Evolutionary conservation across 2,113 vertebrate genomes (phyloP).

Genomic region (Grallaria varia): DNA sequence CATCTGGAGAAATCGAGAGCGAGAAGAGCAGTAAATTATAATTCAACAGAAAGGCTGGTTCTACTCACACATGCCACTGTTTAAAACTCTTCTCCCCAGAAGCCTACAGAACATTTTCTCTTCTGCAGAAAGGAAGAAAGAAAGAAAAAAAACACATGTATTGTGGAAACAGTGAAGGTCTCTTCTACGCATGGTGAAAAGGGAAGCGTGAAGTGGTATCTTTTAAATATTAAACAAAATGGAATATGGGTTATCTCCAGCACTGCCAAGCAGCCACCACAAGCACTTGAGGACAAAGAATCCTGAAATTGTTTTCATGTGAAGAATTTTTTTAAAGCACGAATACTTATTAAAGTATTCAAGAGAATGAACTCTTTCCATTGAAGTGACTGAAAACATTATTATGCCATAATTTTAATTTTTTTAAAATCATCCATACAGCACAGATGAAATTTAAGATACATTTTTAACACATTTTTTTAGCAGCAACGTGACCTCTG

Average conservation of each 20-base stretch:
- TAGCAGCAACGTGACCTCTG: not conserved
- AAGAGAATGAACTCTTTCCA: not conserved
- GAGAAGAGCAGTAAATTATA: not conserved
- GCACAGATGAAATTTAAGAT: not conserved
- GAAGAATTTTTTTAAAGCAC: not conserved
- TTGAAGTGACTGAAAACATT: not conserved
- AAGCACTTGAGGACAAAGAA: not conserved
- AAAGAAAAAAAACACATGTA: not conserved
- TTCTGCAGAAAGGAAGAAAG: not conserved
- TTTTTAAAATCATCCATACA: not conserved
- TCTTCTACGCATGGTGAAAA: not conserved
- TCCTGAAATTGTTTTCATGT: not conserved
- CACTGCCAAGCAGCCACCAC: rapidly evolving
- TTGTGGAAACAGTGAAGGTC: not conserved
- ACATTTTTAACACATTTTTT: not conserved
- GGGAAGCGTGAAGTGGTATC: not conserved
- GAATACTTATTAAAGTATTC: not conserved
- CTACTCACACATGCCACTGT: not conserved
- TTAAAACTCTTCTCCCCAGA: not conserved
- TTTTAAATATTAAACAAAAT: not conserved
- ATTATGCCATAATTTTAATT: not conserved
- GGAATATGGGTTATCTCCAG: not conserved
- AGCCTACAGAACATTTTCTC: not conserved
- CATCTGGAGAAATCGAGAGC: not conserved
- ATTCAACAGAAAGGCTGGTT: not conserved